Base-by-base conservation (phyloP, 2,113 vertebrate species). In the Chaetura pelagica region DNA sequence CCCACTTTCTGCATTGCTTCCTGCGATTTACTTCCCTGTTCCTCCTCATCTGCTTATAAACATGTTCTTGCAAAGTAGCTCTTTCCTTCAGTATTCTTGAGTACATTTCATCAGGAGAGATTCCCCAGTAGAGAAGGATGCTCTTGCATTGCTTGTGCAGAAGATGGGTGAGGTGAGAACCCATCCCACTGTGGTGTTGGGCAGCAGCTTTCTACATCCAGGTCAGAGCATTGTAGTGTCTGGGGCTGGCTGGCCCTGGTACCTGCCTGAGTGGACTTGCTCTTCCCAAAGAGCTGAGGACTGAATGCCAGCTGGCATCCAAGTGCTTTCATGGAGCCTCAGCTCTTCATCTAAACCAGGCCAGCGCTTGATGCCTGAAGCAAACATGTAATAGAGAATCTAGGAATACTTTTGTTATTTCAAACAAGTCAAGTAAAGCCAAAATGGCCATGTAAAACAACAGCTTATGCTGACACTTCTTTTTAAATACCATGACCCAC, bases 231-330 rank as follows among this genome's bases (percentile, higher is more conserved):
- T 49, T 1, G 0, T 17, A 64, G 38, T 0, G 11, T 32, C 34
- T 38, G 46, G 29, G 38, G 14, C 49, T 1, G 1, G 51, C 59
- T 77, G 40, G 61, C 87, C 27, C 54, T 64, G 54, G 27, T 35
- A 24, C 3, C 72, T 69, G 40, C 46, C 13, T 0, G 0, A 18
- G 34, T 13, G 26, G 52, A 24, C 0, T 0, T 66, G 21, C 18
- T 87, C 42, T 74, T 89, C 48, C 23, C 27, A n/a, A 59, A 35
- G 19, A 64, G 11, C 8, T 4, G 6, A 92, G 29, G 55, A 29
- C 9, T 5, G 3, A 61, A 57, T 5, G 12, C 23, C 32, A 83
- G 40, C 83, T 76, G 75, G 48, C 10, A 27, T 44, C 20, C 1
- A 2, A 32, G 23, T 46, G 18, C 2, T 52, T 78, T 83, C 61